Evolutionary conservation across 2,797 vertebrate species (phyloP).

Genomic region (Smutsia temminckii): DNA sequence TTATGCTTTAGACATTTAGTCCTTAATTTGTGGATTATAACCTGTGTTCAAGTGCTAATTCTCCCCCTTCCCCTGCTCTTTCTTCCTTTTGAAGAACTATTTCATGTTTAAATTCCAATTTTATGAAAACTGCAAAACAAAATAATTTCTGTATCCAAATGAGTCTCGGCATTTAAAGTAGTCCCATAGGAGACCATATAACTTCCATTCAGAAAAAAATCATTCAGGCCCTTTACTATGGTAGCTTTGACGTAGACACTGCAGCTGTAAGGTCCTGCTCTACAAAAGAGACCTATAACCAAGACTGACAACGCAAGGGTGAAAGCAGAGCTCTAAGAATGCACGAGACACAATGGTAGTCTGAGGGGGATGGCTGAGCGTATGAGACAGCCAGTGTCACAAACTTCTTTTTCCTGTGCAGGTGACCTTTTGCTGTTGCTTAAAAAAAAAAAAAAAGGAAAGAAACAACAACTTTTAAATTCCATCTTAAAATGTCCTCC

Average conservation of each 20-base stretch:
- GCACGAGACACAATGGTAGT: fast-evolving
- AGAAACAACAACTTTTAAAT: not conserved
- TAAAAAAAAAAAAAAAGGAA: not conserved
- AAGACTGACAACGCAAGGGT: not conserved
- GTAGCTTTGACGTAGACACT: not conserved
- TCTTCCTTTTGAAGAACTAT: slow-evolving; percentile 2
- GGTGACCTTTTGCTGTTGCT: not conserved
- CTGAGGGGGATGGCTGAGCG: no score
- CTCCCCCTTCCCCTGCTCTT: not conserved
- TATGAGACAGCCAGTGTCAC: not conserved
- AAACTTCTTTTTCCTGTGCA: not conserved
- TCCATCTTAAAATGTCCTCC: not conserved
- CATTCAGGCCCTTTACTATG: not conserved
- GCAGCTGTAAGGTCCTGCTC: not conserved
- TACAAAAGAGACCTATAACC: not conserved
- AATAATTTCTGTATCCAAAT: not conserved
- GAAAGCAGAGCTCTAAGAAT: not conserved
- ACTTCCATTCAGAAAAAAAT: not conserved
- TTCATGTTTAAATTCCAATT: not conserved
- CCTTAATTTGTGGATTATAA: not conserved
- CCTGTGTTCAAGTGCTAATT: not conserved
- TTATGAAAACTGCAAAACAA: not conserved
- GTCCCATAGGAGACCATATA: not conserved
- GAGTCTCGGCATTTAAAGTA: not conserved
- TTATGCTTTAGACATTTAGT: not conserved